Percentiles rank a stretch among this genome's conserved stretches.
Evolutionary conservation across 2,113 vertebrate species (phyloP).

Genomic region (Taurulus bubalis): DNA sequence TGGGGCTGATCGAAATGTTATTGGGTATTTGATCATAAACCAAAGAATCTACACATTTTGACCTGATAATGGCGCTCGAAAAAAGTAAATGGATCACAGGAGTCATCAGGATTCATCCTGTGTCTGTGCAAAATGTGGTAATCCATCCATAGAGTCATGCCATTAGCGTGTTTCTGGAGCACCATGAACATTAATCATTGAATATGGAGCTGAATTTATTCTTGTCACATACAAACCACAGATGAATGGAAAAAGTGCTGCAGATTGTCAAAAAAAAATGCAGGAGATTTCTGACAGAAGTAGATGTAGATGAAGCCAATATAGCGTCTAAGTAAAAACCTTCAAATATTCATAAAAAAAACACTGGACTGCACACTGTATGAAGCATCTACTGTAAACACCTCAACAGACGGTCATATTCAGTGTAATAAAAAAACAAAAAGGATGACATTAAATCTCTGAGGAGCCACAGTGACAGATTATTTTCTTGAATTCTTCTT

Average conservation of each 20-base stretch:
- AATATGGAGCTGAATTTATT: background rate
- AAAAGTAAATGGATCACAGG: background rate
- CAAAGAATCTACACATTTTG: background rate
- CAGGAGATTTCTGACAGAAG: background rate
- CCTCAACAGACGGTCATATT: background rate
- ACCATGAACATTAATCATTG: background rate
- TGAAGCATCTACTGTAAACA: background rate
- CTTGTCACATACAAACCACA: background rate
- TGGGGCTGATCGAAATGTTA: background rate
- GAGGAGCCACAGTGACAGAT: constrained; percentile 4
- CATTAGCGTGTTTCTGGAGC: background rate
- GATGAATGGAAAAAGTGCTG: background rate
- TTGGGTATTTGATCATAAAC: background rate
- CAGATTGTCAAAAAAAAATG: background rate
- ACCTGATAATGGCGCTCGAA: background rate
- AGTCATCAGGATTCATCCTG: background rate
- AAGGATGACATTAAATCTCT: background rate
- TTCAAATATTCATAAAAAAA: background rate
- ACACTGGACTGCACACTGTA: background rate
- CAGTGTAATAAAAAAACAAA: background rate
- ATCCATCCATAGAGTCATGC: background rate
- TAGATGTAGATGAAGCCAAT: background rate
- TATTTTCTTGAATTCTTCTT: constrained; percentile 16
- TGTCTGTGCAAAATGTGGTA: background rate
- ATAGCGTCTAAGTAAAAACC: background rate